Conservation (phyloP, 2,113 vertebrate genomes). For the Oenanthe melanoleuca region DNA sequence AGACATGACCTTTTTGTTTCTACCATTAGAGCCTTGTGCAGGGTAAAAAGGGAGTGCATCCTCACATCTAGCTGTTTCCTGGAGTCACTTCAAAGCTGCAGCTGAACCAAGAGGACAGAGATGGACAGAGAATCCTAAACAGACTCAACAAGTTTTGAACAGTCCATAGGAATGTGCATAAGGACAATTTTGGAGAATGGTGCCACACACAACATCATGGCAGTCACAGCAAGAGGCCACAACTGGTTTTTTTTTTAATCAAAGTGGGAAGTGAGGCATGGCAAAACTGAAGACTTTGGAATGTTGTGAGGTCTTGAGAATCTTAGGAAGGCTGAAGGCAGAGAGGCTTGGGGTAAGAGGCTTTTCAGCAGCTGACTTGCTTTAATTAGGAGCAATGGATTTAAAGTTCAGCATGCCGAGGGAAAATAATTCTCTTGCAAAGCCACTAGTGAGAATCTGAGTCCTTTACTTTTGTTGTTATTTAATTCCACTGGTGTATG, state of each 20-base stretch:
- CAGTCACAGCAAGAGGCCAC: neutral
- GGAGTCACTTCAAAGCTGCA: neutral
- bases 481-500: neutral
- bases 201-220: neutral
- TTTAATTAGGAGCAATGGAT: slow-evolving; percentile 37
- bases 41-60: neutral
- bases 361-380: neutral
- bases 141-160: neutral
- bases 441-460: neutral
- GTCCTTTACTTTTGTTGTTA: neutral
- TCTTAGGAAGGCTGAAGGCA: neutral
- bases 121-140: neutral
- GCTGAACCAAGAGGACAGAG: neutral
- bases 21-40: neutral
- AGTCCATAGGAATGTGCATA: neutral
- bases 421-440: slow-evolving; percentile 17
- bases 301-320: neutral
- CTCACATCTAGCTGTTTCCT: neutral
- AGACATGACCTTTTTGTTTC: neutral
- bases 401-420: neutral
- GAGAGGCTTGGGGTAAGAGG: neutral
- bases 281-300: neutral
- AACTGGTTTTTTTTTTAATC: neutral
- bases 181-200: neutral
- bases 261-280: neutral